Conservation (phyloP, 2,888 invertebrate species). For the Rhingia campestris region DNA sequence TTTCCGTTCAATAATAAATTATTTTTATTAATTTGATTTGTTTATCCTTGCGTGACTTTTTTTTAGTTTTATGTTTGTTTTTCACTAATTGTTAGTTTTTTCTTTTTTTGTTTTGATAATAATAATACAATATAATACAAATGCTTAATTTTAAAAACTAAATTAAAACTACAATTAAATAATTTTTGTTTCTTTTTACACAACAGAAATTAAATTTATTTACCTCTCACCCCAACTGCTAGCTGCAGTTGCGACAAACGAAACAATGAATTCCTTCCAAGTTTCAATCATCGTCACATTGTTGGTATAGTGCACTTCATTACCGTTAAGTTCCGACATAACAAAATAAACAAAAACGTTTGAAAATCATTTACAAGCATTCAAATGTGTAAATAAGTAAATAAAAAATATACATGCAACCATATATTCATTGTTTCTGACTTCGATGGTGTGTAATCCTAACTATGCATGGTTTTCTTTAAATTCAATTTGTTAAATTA, state of each 20-base stretch:
- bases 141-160: constrained; percentile 63
- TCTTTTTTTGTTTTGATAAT: constrained; percentile 47
- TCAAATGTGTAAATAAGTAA: constrained; percentile 8
- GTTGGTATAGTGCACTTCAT: neutral
- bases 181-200: constrained; percentile 22
- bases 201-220: constrained; percentile 32
- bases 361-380: constrained; percentile 31
- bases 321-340: constrained; percentile 49
- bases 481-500: constrained; percentile 55
- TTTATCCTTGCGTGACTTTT: neutral
- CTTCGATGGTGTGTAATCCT: constrained; percentile 39
- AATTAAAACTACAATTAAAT: constrained; percentile 38
- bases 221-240: constrained; percentile 32
- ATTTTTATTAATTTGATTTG: constrained; percentile 64
- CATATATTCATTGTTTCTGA: constrained; percentile 23
- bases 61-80: constrained; percentile 10
- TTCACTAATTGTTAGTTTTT: constrained; percentile 51
- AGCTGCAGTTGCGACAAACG: constrained; percentile 24
- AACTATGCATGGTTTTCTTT: constrained; percentile 27
- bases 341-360: constrained; percentile 68
- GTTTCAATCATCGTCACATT: neutral
- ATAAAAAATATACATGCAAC: constrained; percentile 5
- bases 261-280: constrained; percentile 22
- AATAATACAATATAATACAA: constrained; percentile 74
- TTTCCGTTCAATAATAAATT: constrained; percentile 64